Base-by-base conservation (phyloP, 2,888 invertebrate genomes). In the Scaptomyza reducta region DNA sequence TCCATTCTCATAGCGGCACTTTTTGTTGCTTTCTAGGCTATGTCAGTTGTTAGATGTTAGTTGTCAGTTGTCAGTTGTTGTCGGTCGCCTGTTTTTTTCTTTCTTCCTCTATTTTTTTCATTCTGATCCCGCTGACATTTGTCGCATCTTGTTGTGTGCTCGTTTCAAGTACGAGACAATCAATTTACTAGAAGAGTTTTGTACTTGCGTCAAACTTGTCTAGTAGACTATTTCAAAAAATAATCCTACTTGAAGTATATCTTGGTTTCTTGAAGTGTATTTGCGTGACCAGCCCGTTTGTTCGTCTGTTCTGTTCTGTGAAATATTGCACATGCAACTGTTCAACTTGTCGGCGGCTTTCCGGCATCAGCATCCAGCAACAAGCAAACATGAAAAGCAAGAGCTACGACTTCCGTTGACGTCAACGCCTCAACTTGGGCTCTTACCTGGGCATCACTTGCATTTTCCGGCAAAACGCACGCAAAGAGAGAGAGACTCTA, bases 331-430 rank as follows among this genome's bases (percentile, higher is more conserved):
- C 69, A 71, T 73, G 76, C 76, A 73, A 70, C 74, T 71, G 76
- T 83, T 62, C 64, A 84, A 64, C 79, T 78, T 81, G 82, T 77
- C 83, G 46, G 56, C 65, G 71, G 51, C 59, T 79, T 82, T 85
- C 82, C 82, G 85, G 79, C 65, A 35, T 76, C 65, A 35, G 78
- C 65, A 40, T 1, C 16, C 47, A 31, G 13, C 6, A 16, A 13
- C 46, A 31, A n/a, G 6, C 31, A 49, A 33, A 49, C 49, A 70
- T 76, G 69, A 57, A 73, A 65, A 51, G 62, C 64, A 69, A 72
- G 77, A 85, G 77, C 82, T 85, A 85, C 70, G 74, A 73, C 85
- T 85, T 83, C 82, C 82, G 85, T 55, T 66, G 61, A 68, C 73
- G 69, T 78, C 76, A 64, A 62, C 70, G 68, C 70, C 73, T 70